Evolutionary conservation across 2,888 invertebrate genomes (phyloP), one percentile per base, ranked within the genome.

Genomic region (Tanaodytes sp.): DNA sequence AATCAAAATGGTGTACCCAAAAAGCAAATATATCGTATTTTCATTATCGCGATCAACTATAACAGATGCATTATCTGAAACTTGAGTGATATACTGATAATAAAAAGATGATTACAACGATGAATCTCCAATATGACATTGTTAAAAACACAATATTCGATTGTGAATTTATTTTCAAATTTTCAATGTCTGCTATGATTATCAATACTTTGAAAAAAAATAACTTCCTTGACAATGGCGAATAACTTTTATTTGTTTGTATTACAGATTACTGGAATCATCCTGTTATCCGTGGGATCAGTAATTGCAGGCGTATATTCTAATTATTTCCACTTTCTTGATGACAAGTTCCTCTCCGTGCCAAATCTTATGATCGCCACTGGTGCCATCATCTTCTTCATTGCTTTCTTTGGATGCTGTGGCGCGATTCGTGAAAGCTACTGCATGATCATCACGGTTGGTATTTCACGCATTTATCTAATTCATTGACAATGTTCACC

Each of bases 371-470:
- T 90, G n/a, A 87, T 90, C 31, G 86, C 88, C 0, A 85, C 88
- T 9, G 90, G 90, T 2, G 84, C 86, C 19, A 84, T 93, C 73
- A 90, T 93, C 77, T 92, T 95, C 82, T 82, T 94, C 72, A 91
- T 95, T 46, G 90, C 94, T 0, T 93, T 93, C 84, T 91, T 94
- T 77, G 96, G 95, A 63, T 96, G 95, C 86, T 95, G 93, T 86
- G 96, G 96, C 39, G 95, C 96, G 0, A 89, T 91, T 74, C 91
- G 90, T 79, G 94, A 95, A 83, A 94, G 92, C 85, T 92, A 94
- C 82, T 90, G 91, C 79, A 90, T 95, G 88, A 91, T 91, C 36
- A 87, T 94, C 81, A 91, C 90, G 80, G 94, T 94, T 86, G 89
- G 90, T 87, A 31, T 20, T 40, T 18, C 19, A 23, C 23, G 8